Evolutionary conservation across 1,140 invertebrate species (phyloP), one percentile per base, ranked within the genome.

Genomic region (Zophobas morio): DNA sequence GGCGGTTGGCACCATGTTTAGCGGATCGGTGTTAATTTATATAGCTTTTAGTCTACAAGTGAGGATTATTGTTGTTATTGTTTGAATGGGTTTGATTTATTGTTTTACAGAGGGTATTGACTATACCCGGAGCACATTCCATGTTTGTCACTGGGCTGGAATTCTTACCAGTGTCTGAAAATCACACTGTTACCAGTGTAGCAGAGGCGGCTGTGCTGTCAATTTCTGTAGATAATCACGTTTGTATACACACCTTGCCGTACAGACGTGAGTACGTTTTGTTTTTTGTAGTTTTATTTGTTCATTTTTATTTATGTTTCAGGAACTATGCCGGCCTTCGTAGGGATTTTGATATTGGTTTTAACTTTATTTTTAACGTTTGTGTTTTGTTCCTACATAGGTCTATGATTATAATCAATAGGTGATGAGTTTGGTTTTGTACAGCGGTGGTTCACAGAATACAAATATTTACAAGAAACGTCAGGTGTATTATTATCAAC

Each of bases 111-210:
- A 92, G 91, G 84, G 90, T 96, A 56, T 90, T 97, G 78, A 92
- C 94, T 85, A 91, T 97, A 82, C 88, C 92, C 80, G 90, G 91
- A 82, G 95, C 94, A 78, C 97, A 99, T 88, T 94, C 93, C 79
- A 97, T 97, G 92, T 98, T 98, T 88, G 94, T 98, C 42, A 98
- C 97, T 42, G 96, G 96, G 8, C 87, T 98, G 70, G 93, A 96
- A 86, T 98, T 98, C 88, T 87, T 98, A 74, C 94, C 94, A 33
- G 92, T 92, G 32, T 81, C 83, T 6, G 79, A 85, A 79, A 80
- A 82, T 47, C 81, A 84, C 76, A 90, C 90, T 74, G 90, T 94
- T 56, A 90, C 91, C 8, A 92, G 92, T 83, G 90, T 92, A 82
- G 91, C 94, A 37, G 94, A 95, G 85, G 94, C 96, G 71, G 96